Conservation (phyloP, 1,140 invertebrate species). For the Dermatophagoides farinae region DNA sequence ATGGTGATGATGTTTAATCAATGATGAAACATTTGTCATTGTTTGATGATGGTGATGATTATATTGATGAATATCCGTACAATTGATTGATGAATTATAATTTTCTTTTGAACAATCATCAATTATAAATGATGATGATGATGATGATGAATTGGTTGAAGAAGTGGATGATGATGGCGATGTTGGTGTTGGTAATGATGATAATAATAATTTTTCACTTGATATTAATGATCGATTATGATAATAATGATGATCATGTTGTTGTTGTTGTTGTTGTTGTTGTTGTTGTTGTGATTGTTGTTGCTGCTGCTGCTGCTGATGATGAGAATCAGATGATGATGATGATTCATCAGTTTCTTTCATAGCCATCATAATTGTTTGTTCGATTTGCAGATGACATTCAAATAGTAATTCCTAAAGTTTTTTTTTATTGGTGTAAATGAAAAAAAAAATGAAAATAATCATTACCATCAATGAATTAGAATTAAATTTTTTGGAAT, state of each 20-base stretch:
- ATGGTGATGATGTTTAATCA: neutral
- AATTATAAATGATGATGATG: neutral
- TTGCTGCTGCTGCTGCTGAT: neutral
- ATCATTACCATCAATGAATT: no score
- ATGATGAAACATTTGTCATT: neutral
- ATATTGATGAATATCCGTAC: neutral
- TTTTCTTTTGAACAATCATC: neutral
- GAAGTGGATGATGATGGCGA: no score
- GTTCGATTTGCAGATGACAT: slow-evolving; percentile 10
- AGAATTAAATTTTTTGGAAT: no score
- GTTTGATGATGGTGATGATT: slow-evolving; percentile 1
- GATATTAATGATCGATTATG: neutral
- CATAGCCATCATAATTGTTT: neutral
- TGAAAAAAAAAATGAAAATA: neutral
- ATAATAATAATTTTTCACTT: neutral
- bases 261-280: neutral
- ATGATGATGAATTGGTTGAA: neutral
- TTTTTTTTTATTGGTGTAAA: no score
- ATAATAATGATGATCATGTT: neutral
- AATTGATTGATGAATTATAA: slow-evolving; percentile 5
- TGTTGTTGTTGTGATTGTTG: neutral
- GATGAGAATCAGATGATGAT: neutral
- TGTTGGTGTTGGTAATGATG: neutral
- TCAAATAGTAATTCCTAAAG: slow-evolving; percentile 8
- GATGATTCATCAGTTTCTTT: neutral